Percentiles rank a stretch among this genome's conserved stretches.
phyloP scores from a whole-genome alignment of 2,113 vertebrate genomes.

The Callocephalon fimbriatum region DNA sequence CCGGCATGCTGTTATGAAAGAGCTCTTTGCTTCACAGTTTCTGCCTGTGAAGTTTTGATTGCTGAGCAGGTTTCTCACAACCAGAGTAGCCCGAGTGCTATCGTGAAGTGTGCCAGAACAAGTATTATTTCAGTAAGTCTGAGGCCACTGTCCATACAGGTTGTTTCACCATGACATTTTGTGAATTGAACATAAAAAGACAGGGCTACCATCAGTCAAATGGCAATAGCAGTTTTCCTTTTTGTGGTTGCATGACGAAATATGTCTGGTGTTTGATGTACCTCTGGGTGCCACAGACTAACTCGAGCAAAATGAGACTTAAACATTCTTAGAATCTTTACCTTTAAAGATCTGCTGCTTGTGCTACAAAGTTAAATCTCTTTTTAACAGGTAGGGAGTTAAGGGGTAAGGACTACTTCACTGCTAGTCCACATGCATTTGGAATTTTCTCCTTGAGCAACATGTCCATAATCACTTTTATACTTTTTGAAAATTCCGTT shows the following conservation, averaged over 20 bases:
- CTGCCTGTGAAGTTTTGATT: no score
- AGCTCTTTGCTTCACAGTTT: no score
- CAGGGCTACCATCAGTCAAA: neutral
- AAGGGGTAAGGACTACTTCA: neutral
- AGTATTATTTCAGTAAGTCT: neutral
- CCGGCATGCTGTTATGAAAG: no score
- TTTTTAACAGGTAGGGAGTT: neutral
- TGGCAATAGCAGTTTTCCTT: neutral
- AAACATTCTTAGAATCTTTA: neutral
- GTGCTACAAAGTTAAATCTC: neutral
- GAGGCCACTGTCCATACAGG: neutral
- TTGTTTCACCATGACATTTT: neutral
- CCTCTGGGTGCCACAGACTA: accelerated
- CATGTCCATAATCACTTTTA: neutral
- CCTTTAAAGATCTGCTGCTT: neutral
- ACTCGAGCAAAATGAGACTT: neutral
- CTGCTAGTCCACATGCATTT: neutral
- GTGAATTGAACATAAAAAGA: neutral
- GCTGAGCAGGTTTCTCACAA: neutral
- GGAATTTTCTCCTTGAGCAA: neutral
- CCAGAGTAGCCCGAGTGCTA: neutral
- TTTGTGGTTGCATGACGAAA: neutral
- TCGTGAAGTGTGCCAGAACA: neutral
- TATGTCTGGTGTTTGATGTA: neutral
- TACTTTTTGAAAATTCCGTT: neutral